phyloP scores from a whole-genome alignment of 2,113 vertebrate species.

The Campylorhamphus procurvoides region DNA sequence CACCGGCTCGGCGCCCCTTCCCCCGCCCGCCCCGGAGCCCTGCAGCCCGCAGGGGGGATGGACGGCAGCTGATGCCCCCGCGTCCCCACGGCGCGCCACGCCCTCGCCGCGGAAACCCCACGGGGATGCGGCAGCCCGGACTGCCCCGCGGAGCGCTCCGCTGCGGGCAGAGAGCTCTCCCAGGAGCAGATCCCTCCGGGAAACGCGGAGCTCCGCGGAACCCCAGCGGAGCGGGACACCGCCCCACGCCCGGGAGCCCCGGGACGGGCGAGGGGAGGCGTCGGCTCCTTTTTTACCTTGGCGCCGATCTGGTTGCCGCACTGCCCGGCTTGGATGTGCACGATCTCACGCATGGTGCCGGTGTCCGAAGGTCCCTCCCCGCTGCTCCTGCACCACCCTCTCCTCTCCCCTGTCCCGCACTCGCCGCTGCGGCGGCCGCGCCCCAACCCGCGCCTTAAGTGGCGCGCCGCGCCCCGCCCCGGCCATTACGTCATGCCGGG shows the following conservation, averaged over 20 bases:
- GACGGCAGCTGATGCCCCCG: neutral
- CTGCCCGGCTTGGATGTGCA: conserved; percentile 91
- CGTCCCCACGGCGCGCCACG: neutral
- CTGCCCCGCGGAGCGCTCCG: neutral
- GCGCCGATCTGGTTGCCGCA: conserved; percentile 96
- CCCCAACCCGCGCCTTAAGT: neutral
- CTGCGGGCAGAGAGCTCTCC: neutral
- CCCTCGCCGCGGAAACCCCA: neutral
- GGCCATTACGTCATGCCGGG: too few relatives aligned
- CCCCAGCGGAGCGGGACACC: neutral
- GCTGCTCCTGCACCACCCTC: neutral
- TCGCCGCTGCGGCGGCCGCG: neutral
- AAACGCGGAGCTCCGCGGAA: neutral
- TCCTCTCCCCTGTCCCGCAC: neutral
- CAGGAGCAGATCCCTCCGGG: neutral
- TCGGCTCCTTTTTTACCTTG: conserved; percentile 77
- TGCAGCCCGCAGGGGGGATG: neutral
- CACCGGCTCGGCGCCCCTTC: neutral
- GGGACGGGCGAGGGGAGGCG: too few relatives aligned
- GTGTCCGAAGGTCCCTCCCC: neutral
- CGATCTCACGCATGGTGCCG: conserved; percentile 90
- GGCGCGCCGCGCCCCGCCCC: neutral
- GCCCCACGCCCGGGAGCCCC: neutral
- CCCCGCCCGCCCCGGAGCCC: neutral
- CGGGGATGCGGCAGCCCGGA: too few relatives aligned